Percentiles rank a stretch among this genome's conserved stretches.
Conservation (phyloP, 2,797 vertebrate genomes). For the Naso thynnoides region DNA sequence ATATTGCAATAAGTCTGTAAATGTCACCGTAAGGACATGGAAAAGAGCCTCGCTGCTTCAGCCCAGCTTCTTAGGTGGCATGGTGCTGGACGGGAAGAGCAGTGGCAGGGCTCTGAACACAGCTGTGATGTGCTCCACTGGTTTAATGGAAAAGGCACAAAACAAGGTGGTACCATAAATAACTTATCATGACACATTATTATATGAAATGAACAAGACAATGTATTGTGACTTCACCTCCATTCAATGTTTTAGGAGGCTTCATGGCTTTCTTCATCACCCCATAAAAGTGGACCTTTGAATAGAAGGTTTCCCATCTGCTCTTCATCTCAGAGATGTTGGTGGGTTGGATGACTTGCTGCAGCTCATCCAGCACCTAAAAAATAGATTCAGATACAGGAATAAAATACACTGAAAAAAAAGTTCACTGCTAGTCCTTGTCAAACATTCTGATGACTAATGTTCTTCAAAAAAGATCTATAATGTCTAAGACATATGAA, state of each 20-base stretch:
- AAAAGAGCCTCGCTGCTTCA: slow-evolving; percentile 41
- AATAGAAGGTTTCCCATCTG: slow-evolving; percentile 34
- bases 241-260: slow-evolving; percentile 35
- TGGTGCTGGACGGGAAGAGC: slow-evolving; percentile 17
- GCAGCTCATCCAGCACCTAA: slow-evolving; percentile 56
- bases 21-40: slow-evolving; percentile 42
- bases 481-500: slow-evolving; percentile 5
- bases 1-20: background rate
- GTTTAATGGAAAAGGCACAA: slow-evolving; percentile 25
- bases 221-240: slow-evolving; percentile 36
- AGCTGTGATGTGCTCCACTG: slow-evolving; percentile 26
- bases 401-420: background rate
- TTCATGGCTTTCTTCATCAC: slow-evolving; percentile 47
- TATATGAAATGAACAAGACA: background rate
- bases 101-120: slow-evolving; percentile 25
- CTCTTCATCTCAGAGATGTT: slow-evolving; percentile 39
- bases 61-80: slow-evolving; percentile 19
- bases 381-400: slow-evolving; percentile 33
- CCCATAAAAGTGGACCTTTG: slow-evolving; percentile 45
- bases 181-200: background rate
- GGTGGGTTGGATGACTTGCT: slow-evolving; percentile 35
- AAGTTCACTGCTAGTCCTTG: background rate
- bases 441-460: slow-evolving; percentile 8
- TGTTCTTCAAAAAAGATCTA: slow-evolving; percentile 8
- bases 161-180: slow-evolving; percentile 22